These are phyloP conservation scores for Montipora capitata DNA, from an alignment of 92 coral and sea anemone species.

Conservation along the genomic window DNA sequence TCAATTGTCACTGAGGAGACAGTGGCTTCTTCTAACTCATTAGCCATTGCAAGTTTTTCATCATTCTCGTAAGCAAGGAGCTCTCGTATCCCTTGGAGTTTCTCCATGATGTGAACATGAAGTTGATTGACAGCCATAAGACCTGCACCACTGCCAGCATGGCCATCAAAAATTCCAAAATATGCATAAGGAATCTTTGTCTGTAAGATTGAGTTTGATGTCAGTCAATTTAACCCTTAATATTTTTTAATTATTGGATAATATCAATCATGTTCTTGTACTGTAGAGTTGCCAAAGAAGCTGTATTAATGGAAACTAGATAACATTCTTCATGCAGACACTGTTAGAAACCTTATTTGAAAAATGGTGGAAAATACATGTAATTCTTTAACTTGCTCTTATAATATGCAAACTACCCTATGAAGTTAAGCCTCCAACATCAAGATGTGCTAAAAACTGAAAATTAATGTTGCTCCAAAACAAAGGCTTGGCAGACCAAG, in stretches of 20 bases:
- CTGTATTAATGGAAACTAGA: no score
- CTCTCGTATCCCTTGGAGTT: constrained; percentile 87
- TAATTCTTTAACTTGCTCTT: no score
- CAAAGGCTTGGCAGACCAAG: no score
- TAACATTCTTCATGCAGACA: no score
- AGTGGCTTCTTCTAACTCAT: constrained; percentile 83
- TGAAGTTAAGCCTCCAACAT: no score
- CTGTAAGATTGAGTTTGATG: constrained; percentile 23
- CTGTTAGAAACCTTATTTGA: no score
- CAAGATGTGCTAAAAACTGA: no score
- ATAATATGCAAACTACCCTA: no score
- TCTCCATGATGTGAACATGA: constrained; percentile 93
- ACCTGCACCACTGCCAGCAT: constrained; percentile 97
- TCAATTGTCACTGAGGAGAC: constrained; percentile 91
- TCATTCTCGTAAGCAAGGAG: constrained; percentile 82
- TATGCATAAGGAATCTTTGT: constrained; percentile 96
- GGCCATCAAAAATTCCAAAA: constrained; percentile 99
- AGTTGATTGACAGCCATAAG: constrained; percentile 92
- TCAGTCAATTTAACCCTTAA: neutral
- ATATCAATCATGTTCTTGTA: no score
- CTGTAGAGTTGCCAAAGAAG: no score
- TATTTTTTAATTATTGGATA: neutral
- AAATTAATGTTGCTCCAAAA: no score
- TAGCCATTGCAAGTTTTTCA: constrained; percentile 76
- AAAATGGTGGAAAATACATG: no score